phyloP scores from a whole-genome alignment of 37 sponge, comb jelly and placozoan species.

The Dysidea cf. avara region DNA sequence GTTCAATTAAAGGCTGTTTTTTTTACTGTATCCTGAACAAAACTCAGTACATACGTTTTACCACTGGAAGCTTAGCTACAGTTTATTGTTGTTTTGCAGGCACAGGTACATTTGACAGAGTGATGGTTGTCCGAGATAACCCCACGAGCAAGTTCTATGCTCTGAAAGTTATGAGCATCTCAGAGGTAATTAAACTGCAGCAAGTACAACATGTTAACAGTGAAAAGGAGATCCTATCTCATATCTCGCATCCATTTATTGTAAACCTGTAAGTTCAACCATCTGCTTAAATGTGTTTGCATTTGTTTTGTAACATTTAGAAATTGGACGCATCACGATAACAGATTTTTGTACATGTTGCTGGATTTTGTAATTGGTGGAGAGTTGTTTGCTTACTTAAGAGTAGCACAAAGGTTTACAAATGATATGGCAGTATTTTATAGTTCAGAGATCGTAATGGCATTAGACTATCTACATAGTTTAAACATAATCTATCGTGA shows the following conservation, averaged over 20 bases:
- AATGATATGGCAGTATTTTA: conserved; percentile 75
- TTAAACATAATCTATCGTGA: conserved; percentile 86
- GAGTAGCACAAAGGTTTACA: conserved; percentile 77
- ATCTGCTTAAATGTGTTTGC: too few species aligned
- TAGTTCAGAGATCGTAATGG: conserved; percentile 90
- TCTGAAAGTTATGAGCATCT: conserved; percentile 90
- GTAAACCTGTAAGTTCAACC: conserved; percentile 80
- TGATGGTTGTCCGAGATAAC: conserved; percentile 71
- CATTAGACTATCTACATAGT: conserved; percentile 87
- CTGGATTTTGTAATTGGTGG: conserved; percentile 88
- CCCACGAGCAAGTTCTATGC: conserved; percentile 69
- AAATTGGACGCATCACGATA: conserved; percentile 84
- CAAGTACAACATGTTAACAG: conserved; percentile 93
- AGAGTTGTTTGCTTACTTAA: conserved; percentile 92
- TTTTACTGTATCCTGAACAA: too few species aligned
- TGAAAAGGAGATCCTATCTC: conserved; percentile 79
- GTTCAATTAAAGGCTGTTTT: too few species aligned
- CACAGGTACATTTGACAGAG: conserved; percentile 94
- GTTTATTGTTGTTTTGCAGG: conserved; percentile 49
- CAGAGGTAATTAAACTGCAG: conserved; percentile 79
- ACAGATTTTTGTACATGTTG: conserved; percentile 90
- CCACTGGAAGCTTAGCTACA: too few species aligned
- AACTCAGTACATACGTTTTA: too few species aligned
- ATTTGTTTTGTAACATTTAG: conserved; percentile 30
- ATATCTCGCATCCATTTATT: conserved; percentile 87